These are phyloP conservation scores for Artibeus lituratus DNA, from an alignment of 2,797 vertebrate species.

Conservation along the genomic window DNA sequence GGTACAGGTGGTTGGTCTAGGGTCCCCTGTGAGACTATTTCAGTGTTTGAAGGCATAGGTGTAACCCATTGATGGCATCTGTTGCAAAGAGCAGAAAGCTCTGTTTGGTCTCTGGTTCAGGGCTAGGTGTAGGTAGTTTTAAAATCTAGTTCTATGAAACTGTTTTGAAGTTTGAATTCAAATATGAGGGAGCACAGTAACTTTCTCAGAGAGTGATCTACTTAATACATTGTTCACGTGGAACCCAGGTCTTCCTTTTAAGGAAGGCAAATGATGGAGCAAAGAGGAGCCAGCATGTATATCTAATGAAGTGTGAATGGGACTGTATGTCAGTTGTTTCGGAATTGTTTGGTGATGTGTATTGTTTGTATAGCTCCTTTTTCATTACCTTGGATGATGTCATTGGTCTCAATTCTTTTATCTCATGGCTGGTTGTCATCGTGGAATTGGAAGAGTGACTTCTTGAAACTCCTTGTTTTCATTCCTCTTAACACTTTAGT, in stretches of 20 bases:
- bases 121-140: background rate
- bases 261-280: constrained; percentile 6
- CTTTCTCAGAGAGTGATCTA: background rate
- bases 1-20: background rate
- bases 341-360: constrained; percentile 4
- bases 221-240: background rate
- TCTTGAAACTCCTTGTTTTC: constrained; percentile 30
- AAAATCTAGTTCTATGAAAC: constrained; percentile 20
- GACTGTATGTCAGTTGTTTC: background rate
- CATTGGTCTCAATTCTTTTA: constrained; percentile 22
- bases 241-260: background rate
- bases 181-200: constrained; percentile 12
- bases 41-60: background rate
- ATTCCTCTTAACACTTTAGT: background rate
- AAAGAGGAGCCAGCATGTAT: background rate
- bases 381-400: background rate
- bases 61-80: background rate
- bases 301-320: background rate
- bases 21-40: background rate
- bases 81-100: background rate
- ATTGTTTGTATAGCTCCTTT: background rate
- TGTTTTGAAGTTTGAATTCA: constrained; percentile 42
- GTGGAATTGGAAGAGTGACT: background rate
- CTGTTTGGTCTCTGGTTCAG: background rate
- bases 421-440: background rate